Evolutionary conservation across 37 sponge, comb jelly and placozoan genomes (phyloP), one percentile per base, ranked within the genome.

Genomic region (Spongilla lacustris): DNA sequence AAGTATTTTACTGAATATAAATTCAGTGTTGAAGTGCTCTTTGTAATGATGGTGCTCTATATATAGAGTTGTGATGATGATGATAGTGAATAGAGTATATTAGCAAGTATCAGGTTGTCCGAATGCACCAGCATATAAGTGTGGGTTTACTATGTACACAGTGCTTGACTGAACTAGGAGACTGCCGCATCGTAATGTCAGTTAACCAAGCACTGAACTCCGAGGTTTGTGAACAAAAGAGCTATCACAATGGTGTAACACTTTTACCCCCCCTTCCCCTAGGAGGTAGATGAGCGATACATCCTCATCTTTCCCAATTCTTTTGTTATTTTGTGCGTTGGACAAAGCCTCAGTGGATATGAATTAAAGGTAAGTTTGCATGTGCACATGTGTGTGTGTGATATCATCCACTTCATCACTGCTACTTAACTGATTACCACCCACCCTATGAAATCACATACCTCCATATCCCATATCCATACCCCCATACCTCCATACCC

Each of bases 281-380:
- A 93, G 94, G 91, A 88, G 71, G 83, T 94, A 24, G 88, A 87
- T 25, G 94, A 94, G 68, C 69, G 87, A 49, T 97, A 79, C 70
- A 87, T 77, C 67, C 85, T 97, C 25, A 83, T 97, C 35, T 97
- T 97, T 46, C 89, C 91, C 41, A 81, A 78, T 27, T 74, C 58
- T 6, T 81, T 97, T 30, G 81, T 94, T 33, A 87, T 97, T 32
- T 70, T 97, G 79, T 86, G 75, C 46, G 95, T 94, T 23, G 92
- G 95, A 14, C 83, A 73, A 36, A 92, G 90, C 66, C 80, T 97
- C 2, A 97, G 94, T 86, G 97, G 97, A 23, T 97, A 97, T 73
- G 88, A 90, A 31, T 50, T 97, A 67, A 91, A 90, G 83, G 96
- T 92, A 79, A 69, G 81, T 69, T 14, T 9, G 28, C n/a, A 28